These are phyloP conservation scores for Turnix velox DNA, from an alignment of 2,113 vertebrate genomes.

Conservation along the genomic window DNA sequence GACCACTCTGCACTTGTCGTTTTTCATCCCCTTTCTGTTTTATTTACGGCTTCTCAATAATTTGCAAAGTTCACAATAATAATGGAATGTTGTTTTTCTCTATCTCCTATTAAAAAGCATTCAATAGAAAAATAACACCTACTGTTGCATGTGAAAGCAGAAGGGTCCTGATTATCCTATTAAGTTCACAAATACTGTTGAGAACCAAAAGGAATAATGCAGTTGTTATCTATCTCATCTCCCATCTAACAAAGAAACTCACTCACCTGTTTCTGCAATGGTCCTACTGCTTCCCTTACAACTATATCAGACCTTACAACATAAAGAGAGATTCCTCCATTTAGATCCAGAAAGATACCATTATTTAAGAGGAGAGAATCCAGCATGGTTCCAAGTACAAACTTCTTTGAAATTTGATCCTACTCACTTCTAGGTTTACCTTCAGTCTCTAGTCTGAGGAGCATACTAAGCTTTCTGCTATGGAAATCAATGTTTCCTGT, in stretches of 20 bases:
- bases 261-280: background rate
- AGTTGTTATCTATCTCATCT: background rate
- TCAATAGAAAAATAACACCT: background rate
- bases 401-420: background rate
- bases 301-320: background rate
- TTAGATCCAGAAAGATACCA: background rate
- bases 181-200: background rate
- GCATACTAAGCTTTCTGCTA: background rate
- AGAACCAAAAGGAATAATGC: background rate
- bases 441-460: background rate
- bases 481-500: background rate
- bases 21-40: constrained; percentile 20
- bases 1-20: background rate
- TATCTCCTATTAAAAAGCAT: background rate
- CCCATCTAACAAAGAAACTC: background rate
- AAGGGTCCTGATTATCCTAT: background rate
- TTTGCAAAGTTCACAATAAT: background rate
- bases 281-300: background rate
- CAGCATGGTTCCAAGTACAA: background rate
- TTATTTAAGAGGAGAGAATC: background rate
- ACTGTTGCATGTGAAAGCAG: background rate
- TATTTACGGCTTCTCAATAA: constrained; percentile 24
- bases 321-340: background rate
- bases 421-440: background rate
- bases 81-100: background rate